Evolutionary conservation across 2,797 vertebrate genomes (phyloP).

Genomic region (Anolis apletophallus): DNA sequence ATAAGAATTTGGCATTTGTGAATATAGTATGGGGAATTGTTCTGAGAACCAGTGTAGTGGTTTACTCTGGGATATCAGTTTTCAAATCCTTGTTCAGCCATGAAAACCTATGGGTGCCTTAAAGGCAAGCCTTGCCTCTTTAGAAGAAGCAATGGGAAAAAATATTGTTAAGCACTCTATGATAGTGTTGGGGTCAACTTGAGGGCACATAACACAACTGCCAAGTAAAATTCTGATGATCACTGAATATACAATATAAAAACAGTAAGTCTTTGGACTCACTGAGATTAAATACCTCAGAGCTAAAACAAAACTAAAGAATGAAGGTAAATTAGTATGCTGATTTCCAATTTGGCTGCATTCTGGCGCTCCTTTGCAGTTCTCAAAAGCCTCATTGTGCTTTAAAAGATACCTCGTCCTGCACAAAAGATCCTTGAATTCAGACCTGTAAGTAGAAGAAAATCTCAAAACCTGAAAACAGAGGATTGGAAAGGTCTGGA

Average conservation of each 20-base stretch:
- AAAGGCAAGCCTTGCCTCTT: too few relatives aligned
- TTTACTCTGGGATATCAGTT: too few relatives aligned
- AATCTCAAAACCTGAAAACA: not conserved
- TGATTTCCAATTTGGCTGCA: not conserved
- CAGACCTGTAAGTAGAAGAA: constrained; percentile 59
- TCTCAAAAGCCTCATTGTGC: constrained; percentile 41
- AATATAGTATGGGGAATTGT: not conserved
- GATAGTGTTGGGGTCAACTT: too few relatives aligned
- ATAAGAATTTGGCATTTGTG: too few relatives aligned
- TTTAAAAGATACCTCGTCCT: constrained; percentile 55
- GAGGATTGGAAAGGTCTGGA: constrained; percentile 52
- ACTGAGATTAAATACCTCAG: not conserved
- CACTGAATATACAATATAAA: constrained; percentile 18
- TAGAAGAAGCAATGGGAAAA: too few relatives aligned
- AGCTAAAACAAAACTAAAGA: not conserved
- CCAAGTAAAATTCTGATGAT: not conserved
- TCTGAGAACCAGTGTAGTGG: too few relatives aligned
- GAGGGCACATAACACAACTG: too few relatives aligned
- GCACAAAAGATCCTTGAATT: constrained; percentile 67
- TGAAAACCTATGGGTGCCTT: too few relatives aligned
- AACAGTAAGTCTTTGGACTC: not conserved
- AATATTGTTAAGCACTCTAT: too few relatives aligned
- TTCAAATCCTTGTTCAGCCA: too few relatives aligned
- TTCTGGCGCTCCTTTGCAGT: constrained; percentile 41
- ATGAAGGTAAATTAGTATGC: constrained; percentile 36